Percentiles rank a stretch among this genome's conserved stretches.
Conservation (phyloP, 1,140 invertebrate genomes). For the Leptonema lineaticorne region DNA sequence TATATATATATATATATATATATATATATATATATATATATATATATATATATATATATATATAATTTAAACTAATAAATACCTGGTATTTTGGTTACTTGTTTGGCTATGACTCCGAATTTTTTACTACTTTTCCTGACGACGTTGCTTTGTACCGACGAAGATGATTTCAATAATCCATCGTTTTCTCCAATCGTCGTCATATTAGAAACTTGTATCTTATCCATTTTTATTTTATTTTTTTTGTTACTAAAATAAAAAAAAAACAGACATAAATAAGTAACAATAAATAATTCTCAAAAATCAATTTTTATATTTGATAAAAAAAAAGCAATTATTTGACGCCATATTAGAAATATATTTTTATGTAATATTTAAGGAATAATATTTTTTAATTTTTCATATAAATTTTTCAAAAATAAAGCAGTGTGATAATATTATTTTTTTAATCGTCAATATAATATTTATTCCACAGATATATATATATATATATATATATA, state of each 20-base stretch:
- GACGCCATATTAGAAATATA: too few relatives aligned
- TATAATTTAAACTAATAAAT: not conserved
- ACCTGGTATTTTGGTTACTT: constrained; percentile 33
- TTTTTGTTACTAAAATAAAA: not conserved
- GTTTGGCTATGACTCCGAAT: constrained; percentile 34
- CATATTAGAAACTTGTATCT: not conserved
- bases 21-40: not conserved
- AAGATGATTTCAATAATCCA: not conserved
- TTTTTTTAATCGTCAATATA: too few relatives aligned
- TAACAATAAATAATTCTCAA: too few relatives aligned
- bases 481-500: too few relatives aligned
- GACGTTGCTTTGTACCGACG: not conserved
- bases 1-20: not conserved
- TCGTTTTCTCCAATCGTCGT: not conserved
- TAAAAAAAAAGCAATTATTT: too few relatives aligned
- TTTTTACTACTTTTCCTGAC: constrained; percentile 12
- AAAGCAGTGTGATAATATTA: too few relatives aligned
- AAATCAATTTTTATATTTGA: too few relatives aligned
- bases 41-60: not conserved
- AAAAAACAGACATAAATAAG: too few relatives aligned
- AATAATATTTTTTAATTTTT: too few relatives aligned
- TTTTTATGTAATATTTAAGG: too few relatives aligned
- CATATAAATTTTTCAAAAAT: too few relatives aligned
- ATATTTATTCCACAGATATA: too few relatives aligned
- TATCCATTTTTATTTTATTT: not conserved